Base-by-base conservation (phyloP, 2,113 vertebrate genomes). In the Anhinga anhinga region DNA sequence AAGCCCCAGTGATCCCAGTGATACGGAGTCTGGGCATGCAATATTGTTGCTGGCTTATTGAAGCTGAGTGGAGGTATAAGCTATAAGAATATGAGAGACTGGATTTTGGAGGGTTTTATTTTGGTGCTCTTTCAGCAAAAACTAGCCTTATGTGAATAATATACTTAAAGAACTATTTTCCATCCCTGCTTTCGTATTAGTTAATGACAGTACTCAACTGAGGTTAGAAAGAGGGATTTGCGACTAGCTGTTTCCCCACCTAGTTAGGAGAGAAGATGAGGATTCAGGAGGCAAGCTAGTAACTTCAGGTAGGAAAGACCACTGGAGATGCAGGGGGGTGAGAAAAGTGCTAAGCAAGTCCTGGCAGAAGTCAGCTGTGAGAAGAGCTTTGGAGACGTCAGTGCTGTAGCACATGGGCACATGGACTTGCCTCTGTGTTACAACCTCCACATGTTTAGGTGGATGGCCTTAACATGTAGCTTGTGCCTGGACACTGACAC, bases 1-100 rank as follows among this genome's bases (percentile, higher is more conserved):
- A 45, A 95, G 94, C 85, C 93, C 63, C 82, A 71, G 93, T 91
- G 93, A 96, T 93, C 71, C 66, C 85, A 71, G 77, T 42, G 90
- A 90, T 93, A 30, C 0, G 0, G 62, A 77, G 71, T 67, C 78
- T 90, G 89, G 89, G 58, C 63, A 49, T 63, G 85, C 47, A 50
- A 38, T 94, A 53, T 44, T 91, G 67, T 77, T 90, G 63, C 89
- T 81, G 94, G 84, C 74, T 95, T 95, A 86, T 3, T 80, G 86
- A 93, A 91, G 70, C 91, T 59, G 91, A 94, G 55, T 53, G 66
- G 74, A 86, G 73, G 49, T 73, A 53, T 79, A 84, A 95, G 86
- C 78, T 79, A 7, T 69, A 69, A 88, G 72, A 80, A 58, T 58
- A 73, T 47, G 67, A 66, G 72, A 80, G 62, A 19, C 36, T 76